Evolutionary conservation across 2,797 vertebrate species (phyloP), one percentile per base, ranked within the genome.

Genomic region (Pangasius sanitwongsei): DNA sequence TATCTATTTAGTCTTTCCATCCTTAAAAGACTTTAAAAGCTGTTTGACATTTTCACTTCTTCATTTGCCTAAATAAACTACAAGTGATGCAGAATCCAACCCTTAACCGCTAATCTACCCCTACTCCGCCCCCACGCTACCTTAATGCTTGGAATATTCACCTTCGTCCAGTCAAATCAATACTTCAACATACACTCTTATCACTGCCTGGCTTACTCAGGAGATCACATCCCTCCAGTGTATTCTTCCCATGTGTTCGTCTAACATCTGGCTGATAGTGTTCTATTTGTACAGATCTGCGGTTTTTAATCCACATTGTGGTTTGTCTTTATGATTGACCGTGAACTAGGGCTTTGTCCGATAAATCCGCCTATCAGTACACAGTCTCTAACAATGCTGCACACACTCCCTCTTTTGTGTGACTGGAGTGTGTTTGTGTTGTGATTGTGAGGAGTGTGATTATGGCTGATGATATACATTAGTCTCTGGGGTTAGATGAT

Each of bases 391-490:
- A 90, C 89, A 88, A 88, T 88, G 83, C 20, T 13, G 34, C 50
- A 53, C 57, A 50, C 15, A 18, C 69, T 72, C 37, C 28, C 28
- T 77, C 69, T 86, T 59, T 87, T 90, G 48, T 74, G 80, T 31
- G 15, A 63, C 87, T 48, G 55, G 61, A 28, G 18, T 77, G 31
- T 84, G 31, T 53, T 23, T 85, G 81, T 81, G 55, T 65, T 18
- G 86, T 2, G 48, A 83, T 67, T 78, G 25, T 75, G 31, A 78
- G 15, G 67, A 78, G 53, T 86, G 78, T 83, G 80, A 95, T 95
- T 95, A 94, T 89, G 87, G 93, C 91, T 89, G 93, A 94, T 95
- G 94, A 94, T 94, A 92, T 92, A 89, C 93, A 93, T 94, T 93
- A 95, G 94, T 94, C 93, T 94, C 93, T 92, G 88, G 92, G 92